Conservation (phyloP, 2,888 invertebrate species). For the Neuroscelio doddi region DNA sequence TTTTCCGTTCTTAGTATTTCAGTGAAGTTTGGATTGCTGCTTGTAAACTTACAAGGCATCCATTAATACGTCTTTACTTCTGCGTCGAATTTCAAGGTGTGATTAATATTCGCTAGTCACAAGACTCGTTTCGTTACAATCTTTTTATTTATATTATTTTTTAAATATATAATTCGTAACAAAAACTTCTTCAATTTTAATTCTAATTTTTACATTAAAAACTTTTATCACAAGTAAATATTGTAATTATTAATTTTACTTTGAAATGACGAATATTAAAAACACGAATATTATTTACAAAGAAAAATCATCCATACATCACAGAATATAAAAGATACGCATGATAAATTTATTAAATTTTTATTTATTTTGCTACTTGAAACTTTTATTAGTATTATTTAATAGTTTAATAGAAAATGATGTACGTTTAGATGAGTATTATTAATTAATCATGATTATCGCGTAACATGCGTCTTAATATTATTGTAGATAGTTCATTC, state of each 20-base stretch:
- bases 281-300: neutral
- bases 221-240: no score
- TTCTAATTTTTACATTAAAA: no score
- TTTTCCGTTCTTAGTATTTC: neutral
- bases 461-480: constrained; percentile 24
- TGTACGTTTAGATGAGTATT: constrained; percentile 20
- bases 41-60: constrained; percentile 1
- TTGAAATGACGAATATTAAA: neutral
- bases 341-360: constrained; percentile 23
- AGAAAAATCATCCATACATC: constrained; percentile 7
- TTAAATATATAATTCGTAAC: neutral
- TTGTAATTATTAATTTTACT: neutral
- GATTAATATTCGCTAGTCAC: neutral
- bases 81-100: neutral
- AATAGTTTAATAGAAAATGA: constrained; percentile 27
- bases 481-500: constrained; percentile 26
- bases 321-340: constrained; percentile 33
- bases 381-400: constrained; percentile 28
- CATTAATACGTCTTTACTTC: neutral
- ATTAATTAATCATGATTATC: constrained; percentile 21
- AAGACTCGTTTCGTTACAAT: neutral
- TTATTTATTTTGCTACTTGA: constrained; percentile 23
- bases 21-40: neutral
- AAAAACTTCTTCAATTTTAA: no score
- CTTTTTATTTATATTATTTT: neutral